Evolutionary conservation across 1,140 invertebrate genomes (phyloP), one percentile per base, ranked within the genome.

Genomic region (Drosophila bifasciata): DNA sequence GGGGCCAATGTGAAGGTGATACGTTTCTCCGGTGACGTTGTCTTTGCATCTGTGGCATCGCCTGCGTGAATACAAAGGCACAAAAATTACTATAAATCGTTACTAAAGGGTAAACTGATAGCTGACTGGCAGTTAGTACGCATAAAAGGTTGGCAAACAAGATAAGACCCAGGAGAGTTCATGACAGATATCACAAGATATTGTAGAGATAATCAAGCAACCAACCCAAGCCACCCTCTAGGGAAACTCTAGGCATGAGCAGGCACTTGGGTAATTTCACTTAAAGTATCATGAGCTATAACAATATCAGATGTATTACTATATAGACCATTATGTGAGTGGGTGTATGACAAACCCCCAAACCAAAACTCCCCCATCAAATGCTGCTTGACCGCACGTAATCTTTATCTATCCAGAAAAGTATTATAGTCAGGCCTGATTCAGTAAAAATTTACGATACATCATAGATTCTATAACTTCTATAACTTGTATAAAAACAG

Each of bases 1-100:
- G 66, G 46, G 0, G 80, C 74, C 53, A 91, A 28, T 5, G 90
- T 91, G 40, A 91, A 91, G 0, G 81, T 91, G 8, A 91, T 91
- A 2, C 83, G 81, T 49, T 90, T 89, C 13, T 91, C 89, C 0
- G 78, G 6, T 1, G 71, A 63, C 9, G 32, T 51, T 13, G 32
- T 51, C 40, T 62, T 52, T 0, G 78, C 68, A 44, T 89, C 85
- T 7, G 64, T 89, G 11, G 77, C 70, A 68, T 89, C 85, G 6
- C 32, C 64, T 68, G 63, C n/a, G n/a, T n/a, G 0, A 55, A 68
- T 13, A 36, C 2, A 17, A 3, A 1, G 0, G 7, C 23, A 25
- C 5, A 0, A 28, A 8, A 9, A 0, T 25, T 16, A 23, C n/a
- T 28, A 25, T n/a, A 16, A 28, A 43, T 36, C 32, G 5, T 45